phyloP scores from a whole-genome alignment of 1,140 invertebrate species.

The Musca domestica region DNA sequence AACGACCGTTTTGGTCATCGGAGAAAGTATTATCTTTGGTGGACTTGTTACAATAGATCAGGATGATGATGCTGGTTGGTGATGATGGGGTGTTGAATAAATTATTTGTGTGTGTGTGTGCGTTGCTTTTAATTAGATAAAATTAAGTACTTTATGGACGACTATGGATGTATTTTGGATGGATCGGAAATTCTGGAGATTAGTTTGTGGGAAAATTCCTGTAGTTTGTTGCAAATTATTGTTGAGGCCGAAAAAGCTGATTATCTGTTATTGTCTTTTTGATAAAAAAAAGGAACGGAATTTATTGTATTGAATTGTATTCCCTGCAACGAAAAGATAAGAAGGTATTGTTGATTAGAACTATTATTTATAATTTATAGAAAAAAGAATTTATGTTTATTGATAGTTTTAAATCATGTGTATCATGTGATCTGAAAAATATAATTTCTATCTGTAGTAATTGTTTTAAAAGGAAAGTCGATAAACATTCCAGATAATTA shows the following conservation, averaged over 20 bases:
- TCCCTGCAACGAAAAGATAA: conserved; percentile 9
- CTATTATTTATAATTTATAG: too few species aligned
- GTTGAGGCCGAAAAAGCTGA: conserved; percentile 3
- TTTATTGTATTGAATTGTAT: conserved; percentile 10
- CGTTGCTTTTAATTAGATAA: neutral
- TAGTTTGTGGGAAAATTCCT: neutral
- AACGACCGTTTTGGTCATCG: conserved; percentile 48
- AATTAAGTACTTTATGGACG: neutral
- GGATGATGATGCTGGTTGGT: too few species aligned
- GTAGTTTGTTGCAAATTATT: conserved; percentile 10
- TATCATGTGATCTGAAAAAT: too few species aligned
- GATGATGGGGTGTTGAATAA: neutral
- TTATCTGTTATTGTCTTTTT: conserved; percentile 5
- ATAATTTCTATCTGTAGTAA: too few species aligned
- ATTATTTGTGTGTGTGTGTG: neutral
- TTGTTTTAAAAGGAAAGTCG: too few species aligned
- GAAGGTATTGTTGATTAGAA: too few species aligned
- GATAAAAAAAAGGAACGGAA: conserved; percentile 14
- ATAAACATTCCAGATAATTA: too few species aligned
- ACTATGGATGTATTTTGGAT: neutral
- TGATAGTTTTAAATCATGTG: too few species aligned
- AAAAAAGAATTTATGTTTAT: too few species aligned
- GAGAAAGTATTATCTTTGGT: conserved; percentile 23
- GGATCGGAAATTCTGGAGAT: neutral
- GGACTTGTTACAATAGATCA: neutral